Percentiles rank a stretch among this genome's conserved stretches.
Evolutionary conservation across 2,888 invertebrate species (phyloP).

Genomic region (Nomada ferruginata): DNA sequence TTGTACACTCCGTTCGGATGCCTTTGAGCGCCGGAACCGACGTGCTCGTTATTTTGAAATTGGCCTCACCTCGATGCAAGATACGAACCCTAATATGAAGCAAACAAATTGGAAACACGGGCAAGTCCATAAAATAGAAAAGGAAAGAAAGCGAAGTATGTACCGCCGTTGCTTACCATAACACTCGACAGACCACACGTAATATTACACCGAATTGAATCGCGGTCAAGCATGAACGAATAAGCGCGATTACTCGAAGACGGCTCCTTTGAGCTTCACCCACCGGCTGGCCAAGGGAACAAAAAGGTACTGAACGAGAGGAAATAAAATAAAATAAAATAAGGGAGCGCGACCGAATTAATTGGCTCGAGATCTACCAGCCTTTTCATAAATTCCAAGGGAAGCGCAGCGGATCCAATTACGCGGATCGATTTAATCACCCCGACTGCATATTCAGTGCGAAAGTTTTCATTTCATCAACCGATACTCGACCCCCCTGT

Average conservation of each 20-base stretch:
- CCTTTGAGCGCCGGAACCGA: constrained; percentile 17
- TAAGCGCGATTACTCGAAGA: constrained; percentile 6
- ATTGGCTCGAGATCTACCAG: constrained; percentile 5
- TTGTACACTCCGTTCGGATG: neutral
- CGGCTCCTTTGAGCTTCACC: constrained; percentile 6
- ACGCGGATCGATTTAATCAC: constrained; percentile 29
- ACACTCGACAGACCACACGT: constrained; percentile 4
- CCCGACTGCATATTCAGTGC: neutral
- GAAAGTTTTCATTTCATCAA: constrained; percentile 28
- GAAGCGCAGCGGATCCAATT: constrained; percentile 14
- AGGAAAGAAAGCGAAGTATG: neutral
- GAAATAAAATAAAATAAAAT: neutral
- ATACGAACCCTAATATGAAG: neutral
- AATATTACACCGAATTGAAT: constrained; percentile 20
- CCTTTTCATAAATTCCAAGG: constrained; percentile 21
- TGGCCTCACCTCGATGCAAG: constrained; percentile 8
- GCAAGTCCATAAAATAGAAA: neutral
- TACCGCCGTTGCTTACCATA: constrained; percentile 6
- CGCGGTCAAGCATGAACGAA: constrained; percentile 27
- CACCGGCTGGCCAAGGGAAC: neutral
- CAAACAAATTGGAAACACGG: constrained; percentile 21
- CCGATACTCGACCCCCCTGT: neutral
- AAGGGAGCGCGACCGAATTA: constrained; percentile 18
- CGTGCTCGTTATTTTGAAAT: constrained; percentile 15
- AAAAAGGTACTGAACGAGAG: neutral